These are phyloP conservation scores for Eulithis testata DNA, from an alignment of 2,888 invertebrate genomes.

Conservation along the genomic window DNA sequence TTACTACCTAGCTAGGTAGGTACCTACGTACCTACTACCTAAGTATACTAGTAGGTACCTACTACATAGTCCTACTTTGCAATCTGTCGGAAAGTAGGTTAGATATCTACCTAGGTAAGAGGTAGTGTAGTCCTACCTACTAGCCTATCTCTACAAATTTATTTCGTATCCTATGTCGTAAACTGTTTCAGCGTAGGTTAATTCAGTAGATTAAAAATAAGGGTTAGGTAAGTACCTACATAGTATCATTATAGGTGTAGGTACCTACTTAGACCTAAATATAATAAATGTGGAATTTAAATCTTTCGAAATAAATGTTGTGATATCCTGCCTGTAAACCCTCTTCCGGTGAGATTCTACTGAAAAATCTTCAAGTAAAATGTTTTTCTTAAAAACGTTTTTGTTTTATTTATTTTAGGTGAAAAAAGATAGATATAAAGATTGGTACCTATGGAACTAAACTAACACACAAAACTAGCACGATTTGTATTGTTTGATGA, in stretches of 20 bases:
- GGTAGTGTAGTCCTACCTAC: no score
- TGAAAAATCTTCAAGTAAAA: conserved; percentile 72
- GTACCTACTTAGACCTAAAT: conserved; percentile 1
- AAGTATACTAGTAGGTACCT: no score
- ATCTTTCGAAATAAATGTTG: conserved; percentile 73
- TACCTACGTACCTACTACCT: no score
- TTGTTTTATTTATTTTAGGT: conserved; percentile 20
- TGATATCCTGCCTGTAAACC: conserved; percentile 81
- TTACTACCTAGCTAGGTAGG: no score
- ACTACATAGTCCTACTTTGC: no score
- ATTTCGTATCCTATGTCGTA: conserved; percentile 2
- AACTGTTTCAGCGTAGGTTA: conserved; percentile 16
- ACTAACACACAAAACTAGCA: not conserved
- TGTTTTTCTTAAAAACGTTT: conserved; percentile 65
- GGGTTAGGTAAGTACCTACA: not conserved
- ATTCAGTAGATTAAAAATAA: conserved; percentile 10
- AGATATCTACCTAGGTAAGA: no score
- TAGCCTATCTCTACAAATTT: not conserved
- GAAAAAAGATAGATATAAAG: no score
- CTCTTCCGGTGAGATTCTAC: conserved; percentile 77
- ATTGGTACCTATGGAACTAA: not conserved
- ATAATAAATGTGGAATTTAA: conserved; percentile 52
- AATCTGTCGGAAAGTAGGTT: no score
- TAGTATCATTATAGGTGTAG: not conserved
- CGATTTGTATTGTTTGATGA: conserved; percentile 8